Conservation (phyloP, 2,888 invertebrate genomes). For the Phengaris alcon region DNA sequence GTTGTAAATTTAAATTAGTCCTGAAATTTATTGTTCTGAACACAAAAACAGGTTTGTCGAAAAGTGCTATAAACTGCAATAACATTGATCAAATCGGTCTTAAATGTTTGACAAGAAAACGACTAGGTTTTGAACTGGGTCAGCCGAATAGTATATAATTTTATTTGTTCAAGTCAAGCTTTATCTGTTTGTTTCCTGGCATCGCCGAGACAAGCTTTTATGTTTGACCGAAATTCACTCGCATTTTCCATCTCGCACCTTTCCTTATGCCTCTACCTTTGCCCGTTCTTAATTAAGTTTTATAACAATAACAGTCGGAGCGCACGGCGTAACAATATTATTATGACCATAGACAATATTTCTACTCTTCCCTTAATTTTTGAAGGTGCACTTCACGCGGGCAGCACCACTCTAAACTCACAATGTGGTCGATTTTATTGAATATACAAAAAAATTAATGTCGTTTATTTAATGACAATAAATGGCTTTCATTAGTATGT, state of each 20-base stretch:
- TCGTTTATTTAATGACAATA: neutral
- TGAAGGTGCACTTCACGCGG: slow-evolving; percentile 62
- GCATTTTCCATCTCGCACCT: slow-evolving; percentile 67
- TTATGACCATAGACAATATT: slow-evolving; percentile 49
- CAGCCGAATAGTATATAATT: slow-evolving; percentile 19
- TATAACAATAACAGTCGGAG: slow-evolving; percentile 62
- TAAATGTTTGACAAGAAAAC: neutral
- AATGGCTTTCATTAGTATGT: slow-evolving; percentile 1
- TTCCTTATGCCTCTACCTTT: slow-evolving; percentile 68
- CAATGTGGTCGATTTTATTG: slow-evolving; percentile 55
- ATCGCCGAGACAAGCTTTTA: slow-evolving; percentile 67
- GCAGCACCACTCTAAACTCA: slow-evolving; percentile 76
- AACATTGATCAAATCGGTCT: neutral
- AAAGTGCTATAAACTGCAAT: neutral
- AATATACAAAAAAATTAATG: neutral
- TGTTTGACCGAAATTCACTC: slow-evolving; percentile 54
- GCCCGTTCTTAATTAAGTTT: slow-evolving; percentile 60
- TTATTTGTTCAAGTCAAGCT: slow-evolving; percentile 62
- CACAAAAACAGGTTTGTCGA: neutral
- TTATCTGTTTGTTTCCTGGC: slow-evolving; percentile 80
- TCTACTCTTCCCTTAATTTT: slow-evolving; percentile 48
- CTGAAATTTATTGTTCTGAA: neutral
- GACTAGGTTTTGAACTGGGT: slow-evolving; percentile 13
- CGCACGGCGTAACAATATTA: slow-evolving; percentile 60
- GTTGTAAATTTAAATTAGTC: neutral